phyloP scores from a whole-genome alignment of 2,797 vertebrate genomes.

The Coregonus ussuriensis region DNA sequence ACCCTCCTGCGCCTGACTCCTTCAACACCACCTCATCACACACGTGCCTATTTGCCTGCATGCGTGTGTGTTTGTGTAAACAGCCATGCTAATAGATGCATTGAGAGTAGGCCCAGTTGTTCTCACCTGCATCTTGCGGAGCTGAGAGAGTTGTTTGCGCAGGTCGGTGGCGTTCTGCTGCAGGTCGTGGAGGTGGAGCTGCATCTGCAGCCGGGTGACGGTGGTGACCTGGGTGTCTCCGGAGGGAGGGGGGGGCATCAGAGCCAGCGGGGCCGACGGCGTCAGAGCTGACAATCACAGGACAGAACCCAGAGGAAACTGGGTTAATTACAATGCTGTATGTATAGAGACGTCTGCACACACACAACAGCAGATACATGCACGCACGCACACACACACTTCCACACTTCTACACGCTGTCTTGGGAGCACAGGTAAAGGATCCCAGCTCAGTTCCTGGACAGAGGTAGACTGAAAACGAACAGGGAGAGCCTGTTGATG shows the following conservation, averaged over 20 bases:
- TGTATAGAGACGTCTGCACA: no score
- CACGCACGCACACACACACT: slow-evolving; percentile 4
- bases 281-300: slow-evolving; percentile 79
- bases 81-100: not conserved
- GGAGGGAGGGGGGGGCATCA: slow-evolving; percentile 85
- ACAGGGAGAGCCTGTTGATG: not conserved
- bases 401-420: not conserved
- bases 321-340: slow-evolving; percentile 24
- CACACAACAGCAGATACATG: slow-evolving; percentile 11
- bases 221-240: slow-evolving; percentile 78
- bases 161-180: slow-evolving; percentile 93
- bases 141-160: slow-evolving; percentile 89
- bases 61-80: no score
- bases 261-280: slow-evolving; percentile 83
- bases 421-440: no score
- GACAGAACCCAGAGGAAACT: slow-evolving; percentile 49
- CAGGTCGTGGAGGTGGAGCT: slow-evolving; percentile 91
- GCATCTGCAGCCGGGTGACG: slow-evolving; percentile 88
- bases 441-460: no score
- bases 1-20: no score
- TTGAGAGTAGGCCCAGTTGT: not conserved
- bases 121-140: slow-evolving; percentile 90
- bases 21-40: no score
- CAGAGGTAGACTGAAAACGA: not conserved
- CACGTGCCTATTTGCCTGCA: no score